Evolutionary conservation across 2,113 vertebrate species (phyloP).

Genomic region (Rhinopithecus roxellana): DNA sequence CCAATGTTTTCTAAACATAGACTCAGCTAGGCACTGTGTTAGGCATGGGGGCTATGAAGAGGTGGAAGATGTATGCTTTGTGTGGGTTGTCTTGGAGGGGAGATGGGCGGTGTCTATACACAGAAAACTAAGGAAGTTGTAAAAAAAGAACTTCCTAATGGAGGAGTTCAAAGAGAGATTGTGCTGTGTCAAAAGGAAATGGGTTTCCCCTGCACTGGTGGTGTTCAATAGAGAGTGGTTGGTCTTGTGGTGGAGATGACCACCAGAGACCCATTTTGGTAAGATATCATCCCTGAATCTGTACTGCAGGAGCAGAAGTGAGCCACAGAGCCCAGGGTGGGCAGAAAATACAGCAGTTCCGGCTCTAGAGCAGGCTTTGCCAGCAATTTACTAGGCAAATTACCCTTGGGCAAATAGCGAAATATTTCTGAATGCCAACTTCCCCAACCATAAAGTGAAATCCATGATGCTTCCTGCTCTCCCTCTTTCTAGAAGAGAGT

Average conservation of each 20-base stretch:
- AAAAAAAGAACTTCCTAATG: not conserved
- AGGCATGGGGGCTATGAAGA: no score
- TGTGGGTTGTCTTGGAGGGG: not conserved
- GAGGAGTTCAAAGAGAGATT: not conserved
- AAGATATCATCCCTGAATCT: no score
- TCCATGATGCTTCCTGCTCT: not conserved
- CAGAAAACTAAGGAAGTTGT: not conserved
- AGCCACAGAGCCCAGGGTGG: not conserved
- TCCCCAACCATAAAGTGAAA: not conserved
- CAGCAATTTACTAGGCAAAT: not conserved
- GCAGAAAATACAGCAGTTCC: not conserved
- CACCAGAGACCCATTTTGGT: fast-evolving
- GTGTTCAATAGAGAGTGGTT: not conserved
- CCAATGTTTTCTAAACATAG: not conserved
- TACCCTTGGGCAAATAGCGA: not conserved
- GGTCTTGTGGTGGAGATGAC: not conserved
- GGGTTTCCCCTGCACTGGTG: not conserved
- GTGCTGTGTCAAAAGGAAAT: not conserved
- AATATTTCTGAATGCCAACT: not conserved
- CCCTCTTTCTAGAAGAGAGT: not conserved
- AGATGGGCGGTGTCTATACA: not conserved
- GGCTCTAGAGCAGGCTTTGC: not conserved
- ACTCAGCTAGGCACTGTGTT: not conserved
- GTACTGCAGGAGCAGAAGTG: not conserved
- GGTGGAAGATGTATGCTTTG: not conserved